A percentile compares a stretch with the other conserved stretches of the same genome.
Evolutionary conservation across 2,888 invertebrate species (phyloP).

Genomic region (Scaptomyza tumidula): DNA sequence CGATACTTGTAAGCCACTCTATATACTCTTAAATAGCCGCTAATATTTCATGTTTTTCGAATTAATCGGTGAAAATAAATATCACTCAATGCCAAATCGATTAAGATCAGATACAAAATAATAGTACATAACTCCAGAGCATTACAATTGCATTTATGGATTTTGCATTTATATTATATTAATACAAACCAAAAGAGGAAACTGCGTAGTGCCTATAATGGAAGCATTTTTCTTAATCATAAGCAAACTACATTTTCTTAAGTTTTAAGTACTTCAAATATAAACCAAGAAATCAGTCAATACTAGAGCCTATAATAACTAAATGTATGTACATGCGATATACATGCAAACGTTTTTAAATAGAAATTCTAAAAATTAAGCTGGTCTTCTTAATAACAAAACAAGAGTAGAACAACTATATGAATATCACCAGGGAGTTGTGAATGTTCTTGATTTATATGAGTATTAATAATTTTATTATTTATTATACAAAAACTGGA

Average conservation of each 20-base stretch:
- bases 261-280: slow-evolving; percentile 42
- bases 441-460: slow-evolving; percentile 26
- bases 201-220: slow-evolving; percentile 49
- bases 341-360: slow-evolving; percentile 71
- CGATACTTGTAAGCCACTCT: slow-evolving; percentile 34
- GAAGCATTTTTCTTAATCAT: slow-evolving; percentile 56
- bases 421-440: slow-evolving; percentile 20
- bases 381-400: slow-evolving; percentile 20
- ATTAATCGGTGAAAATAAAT: slow-evolving; percentile 3
- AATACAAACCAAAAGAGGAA: slow-evolving; percentile 27
- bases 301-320: slow-evolving; percentile 32
- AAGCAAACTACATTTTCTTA: slow-evolving; percentile 50
- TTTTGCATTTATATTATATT: slow-evolving; percentile 68
- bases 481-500: slow-evolving; percentile 18
- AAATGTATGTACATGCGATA: slow-evolving; percentile 44
- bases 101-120: slow-evolving; percentile 12
- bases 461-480: slow-evolving; percentile 10
- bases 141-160: slow-evolving; percentile 62
- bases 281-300: slow-evolving; percentile 10
- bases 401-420: slow-evolving; percentile 1
- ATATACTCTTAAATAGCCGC: slow-evolving; percentile 21
- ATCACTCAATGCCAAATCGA: slow-evolving; percentile 53
- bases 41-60: slow-evolving; percentile 22
- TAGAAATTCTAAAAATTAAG: slow-evolving; percentile 62
- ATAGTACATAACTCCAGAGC: slow-evolving; percentile 26